A percentile compares a stretch with the other conserved stretches of the same genome.
phyloP scores from a whole-genome alignment of 2,888 invertebrate species.

The Ommatoiulus sabulosus region DNA sequence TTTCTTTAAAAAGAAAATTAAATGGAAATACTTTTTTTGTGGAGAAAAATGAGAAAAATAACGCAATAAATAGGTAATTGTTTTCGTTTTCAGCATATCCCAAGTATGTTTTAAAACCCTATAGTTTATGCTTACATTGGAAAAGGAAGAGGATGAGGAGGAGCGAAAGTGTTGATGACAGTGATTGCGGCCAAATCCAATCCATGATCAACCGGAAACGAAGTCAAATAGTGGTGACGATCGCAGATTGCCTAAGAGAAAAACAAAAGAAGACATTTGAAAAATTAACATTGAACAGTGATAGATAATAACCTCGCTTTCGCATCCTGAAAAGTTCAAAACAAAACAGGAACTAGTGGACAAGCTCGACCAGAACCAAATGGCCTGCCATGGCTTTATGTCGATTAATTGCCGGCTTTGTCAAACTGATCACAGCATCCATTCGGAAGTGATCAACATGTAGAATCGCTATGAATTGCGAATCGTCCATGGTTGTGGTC shows the following conservation, averaged over 20 bases:
- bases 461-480: too few species aligned
- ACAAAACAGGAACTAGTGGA: not conserved
- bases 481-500: too few species aligned
- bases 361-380: not conserved
- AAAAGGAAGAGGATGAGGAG: not conserved
- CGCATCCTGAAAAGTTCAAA: too few species aligned
- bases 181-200: not conserved
- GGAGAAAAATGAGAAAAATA: too few species aligned
- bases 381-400: not conserved
- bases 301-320: not conserved
- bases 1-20: too few species aligned
- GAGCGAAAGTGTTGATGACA: slow-evolving; percentile 16
- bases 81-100: too few species aligned
- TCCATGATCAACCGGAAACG: not conserved
- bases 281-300: not conserved
- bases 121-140: not conserved
- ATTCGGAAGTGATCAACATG: not conserved
- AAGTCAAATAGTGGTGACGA: not conserved
- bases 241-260: not conserved
- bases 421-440: not conserved
- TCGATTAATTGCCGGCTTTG: not conserved
- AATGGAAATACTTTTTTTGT: too few species aligned
- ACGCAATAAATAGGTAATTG: too few species aligned
- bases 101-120: not conserved
- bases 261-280: not conserved